A percentile compares a stretch with the other conserved stretches of the same genome.
phyloP scores from a whole-genome alignment of 1,140 invertebrate species.

The Ptiloglossa arizonensis region DNA sequence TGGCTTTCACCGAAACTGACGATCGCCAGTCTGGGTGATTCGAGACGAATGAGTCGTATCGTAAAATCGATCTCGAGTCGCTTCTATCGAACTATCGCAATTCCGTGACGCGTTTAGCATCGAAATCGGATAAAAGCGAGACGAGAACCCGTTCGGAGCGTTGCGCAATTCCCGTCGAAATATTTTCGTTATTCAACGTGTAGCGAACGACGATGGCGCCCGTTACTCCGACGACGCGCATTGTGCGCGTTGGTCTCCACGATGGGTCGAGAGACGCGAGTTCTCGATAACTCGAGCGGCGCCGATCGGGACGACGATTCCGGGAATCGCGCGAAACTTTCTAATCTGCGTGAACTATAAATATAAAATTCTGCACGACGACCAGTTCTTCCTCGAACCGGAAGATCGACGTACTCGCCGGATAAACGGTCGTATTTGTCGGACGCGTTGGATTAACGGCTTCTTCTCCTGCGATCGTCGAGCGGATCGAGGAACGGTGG shows the following conservation, averaged over 20 bases:
- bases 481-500: neutral
- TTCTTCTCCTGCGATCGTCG: constrained; percentile 7
- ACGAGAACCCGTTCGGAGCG: neutral
- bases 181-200: no score
- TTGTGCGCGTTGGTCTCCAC: neutral
- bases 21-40: constrained; percentile 28
- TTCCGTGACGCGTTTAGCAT: constrained; percentile 39
- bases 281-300: neutral
- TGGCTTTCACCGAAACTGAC: constrained; percentile 29
- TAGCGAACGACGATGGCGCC: no score
- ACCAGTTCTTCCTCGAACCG: constrained; percentile 21
- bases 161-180: constrained; percentile 2
- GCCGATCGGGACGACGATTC: constrained; percentile 21
- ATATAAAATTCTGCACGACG: constrained; percentile 7
- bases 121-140: constrained; percentile 29
- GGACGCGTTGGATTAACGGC: constrained; percentile 46
- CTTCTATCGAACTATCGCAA: constrained; percentile 36
- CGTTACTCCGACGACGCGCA: no score
- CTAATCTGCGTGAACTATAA: constrained; percentile 10
- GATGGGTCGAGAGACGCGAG: neutral
- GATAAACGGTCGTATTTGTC: constrained; percentile 44
- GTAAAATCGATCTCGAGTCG: constrained; percentile 43
- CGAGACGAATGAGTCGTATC: constrained; percentile 40
- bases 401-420: constrained; percentile 25
- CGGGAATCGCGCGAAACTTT: constrained; percentile 10